Conservation (phyloP, 2,113 vertebrate genomes). For the Callorhinus ursinus region DNA sequence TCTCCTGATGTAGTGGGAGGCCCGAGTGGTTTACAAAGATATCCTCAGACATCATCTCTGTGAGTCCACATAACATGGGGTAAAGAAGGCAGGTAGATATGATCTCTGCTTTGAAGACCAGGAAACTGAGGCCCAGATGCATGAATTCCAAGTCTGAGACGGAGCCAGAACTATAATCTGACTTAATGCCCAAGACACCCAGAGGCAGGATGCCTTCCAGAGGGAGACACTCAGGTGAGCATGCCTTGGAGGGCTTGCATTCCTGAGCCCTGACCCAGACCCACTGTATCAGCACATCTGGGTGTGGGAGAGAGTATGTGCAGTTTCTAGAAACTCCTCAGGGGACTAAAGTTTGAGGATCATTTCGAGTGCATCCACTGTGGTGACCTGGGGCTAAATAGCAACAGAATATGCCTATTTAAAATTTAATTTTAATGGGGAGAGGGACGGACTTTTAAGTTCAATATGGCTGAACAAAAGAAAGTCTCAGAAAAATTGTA, state of each 20-base stretch:
- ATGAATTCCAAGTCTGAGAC: neutral
- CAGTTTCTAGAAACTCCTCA: neutral
- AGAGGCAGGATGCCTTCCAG: neutral
- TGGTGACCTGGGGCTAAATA: neutral
- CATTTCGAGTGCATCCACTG: neutral
- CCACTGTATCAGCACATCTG: no score
- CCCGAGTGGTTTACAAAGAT: neutral
- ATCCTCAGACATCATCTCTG: neutral
- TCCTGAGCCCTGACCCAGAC: neutral
- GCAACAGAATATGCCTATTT: neutral
- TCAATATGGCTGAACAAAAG: neutral
- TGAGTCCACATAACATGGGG: neutral
- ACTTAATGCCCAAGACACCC: neutral
- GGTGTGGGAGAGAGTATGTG: no score
- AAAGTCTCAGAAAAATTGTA: neutral
- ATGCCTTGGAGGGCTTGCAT: neutral
- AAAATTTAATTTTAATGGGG: neutral
- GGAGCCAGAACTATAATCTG: neutral
- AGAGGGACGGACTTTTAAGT: neutral
- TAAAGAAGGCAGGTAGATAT: neutral
- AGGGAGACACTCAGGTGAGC: neutral
- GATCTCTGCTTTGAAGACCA: neutral
- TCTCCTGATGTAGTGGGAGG: fast-evolving
- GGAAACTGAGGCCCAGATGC: neutral
- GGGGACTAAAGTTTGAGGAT: neutral